A percentile compares a stretch with the other conserved stretches of the same genome.
Conservation (phyloP, 2,888 invertebrate genomes). For the Bursaphelenchus okinawaensis region DNA sequence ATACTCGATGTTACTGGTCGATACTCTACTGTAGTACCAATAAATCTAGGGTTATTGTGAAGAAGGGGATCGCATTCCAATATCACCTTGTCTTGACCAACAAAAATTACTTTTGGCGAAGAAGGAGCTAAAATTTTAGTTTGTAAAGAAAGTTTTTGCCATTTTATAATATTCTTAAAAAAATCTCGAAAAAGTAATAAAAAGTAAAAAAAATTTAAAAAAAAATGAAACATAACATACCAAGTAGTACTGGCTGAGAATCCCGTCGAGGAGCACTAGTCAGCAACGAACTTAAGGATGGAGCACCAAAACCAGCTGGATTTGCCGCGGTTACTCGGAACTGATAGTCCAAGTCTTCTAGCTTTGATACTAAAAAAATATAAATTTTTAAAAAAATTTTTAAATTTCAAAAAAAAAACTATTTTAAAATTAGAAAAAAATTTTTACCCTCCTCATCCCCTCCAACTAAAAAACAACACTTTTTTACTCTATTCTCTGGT, state of each 20-base stretch:
- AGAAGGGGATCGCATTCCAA: conserved; percentile 46
- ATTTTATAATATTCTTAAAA: no score
- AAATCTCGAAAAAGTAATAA: no score
- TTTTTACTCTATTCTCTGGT: neutral
- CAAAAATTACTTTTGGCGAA: conserved; percentile 33
- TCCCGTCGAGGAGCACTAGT: no score
- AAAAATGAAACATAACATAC: no score
- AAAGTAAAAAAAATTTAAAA: no score
- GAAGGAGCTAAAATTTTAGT: conserved; percentile 16
- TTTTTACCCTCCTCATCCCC: no score
- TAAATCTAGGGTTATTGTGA: conserved; percentile 34
- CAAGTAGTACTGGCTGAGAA: no score
- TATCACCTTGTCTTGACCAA: conserved; percentile 43
- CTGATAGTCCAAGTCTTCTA: conserved; percentile 37
- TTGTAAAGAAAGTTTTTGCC: conserved; percentile 14
- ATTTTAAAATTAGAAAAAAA: no score
- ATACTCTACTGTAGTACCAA: conserved; percentile 31
- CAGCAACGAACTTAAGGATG: conserved; percentile 46
- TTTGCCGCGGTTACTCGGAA: conserved; percentile 57
- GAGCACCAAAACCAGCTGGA: conserved; percentile 51
- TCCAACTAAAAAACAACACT: neutral
- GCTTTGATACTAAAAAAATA: conserved; percentile 23
- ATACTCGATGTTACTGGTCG: conserved; percentile 14
- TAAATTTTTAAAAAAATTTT: neutral
- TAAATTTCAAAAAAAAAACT: no score